Base-by-base conservation (phyloP, 2,113 vertebrate genomes). In the Glaucomys volans region DNA sequence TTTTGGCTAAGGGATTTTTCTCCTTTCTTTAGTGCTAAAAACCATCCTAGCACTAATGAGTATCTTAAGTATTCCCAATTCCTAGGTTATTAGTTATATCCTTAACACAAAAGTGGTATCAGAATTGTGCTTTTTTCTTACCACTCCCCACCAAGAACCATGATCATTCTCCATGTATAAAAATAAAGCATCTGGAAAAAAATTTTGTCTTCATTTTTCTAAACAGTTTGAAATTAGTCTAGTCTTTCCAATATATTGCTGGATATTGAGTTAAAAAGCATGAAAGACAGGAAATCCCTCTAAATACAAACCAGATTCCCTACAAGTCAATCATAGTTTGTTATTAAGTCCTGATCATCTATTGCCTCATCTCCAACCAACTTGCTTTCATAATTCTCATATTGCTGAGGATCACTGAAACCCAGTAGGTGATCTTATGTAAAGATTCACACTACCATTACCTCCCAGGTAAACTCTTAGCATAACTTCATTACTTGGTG, bases 141-240 rank as follows among this genome's bases (percentile, higher is more conserved):
- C 0, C 16, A 11, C 2, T 67, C 1, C 3, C n/a, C 13, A 22
- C 1, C 3, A 47, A 92, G 22, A 54, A 9, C 24, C 17, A 66
- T 40, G 10, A 18, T 81, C 14, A 40, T 66, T 57, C 24, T 18
- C 8, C 66, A 44, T 26, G 26, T n/a, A 20, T 59, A 80, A 84
- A 91, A 64, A 35, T 52, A 8, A 93, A 6, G 54, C 0, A 66
- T 2, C 9, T 90, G 44, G 42, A 81, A 28, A 37, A 35, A 42
- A 69, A 18, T 37, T 35, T 28, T 28, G 62, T 35, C 42, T 62
- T 85, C 4, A 0, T 47, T 84, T 72, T 72, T 72, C 28, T 76
- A n/a, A 64, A 64, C 4, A 6, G 3, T 66, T 59, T 92, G n/a
- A 69, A 85, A 30, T 24, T 37, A 59, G 37, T 40, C 12, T 12